phyloP scores from a whole-genome alignment of 2,888 invertebrate genomes.

The Drosophila affinis region DNA sequence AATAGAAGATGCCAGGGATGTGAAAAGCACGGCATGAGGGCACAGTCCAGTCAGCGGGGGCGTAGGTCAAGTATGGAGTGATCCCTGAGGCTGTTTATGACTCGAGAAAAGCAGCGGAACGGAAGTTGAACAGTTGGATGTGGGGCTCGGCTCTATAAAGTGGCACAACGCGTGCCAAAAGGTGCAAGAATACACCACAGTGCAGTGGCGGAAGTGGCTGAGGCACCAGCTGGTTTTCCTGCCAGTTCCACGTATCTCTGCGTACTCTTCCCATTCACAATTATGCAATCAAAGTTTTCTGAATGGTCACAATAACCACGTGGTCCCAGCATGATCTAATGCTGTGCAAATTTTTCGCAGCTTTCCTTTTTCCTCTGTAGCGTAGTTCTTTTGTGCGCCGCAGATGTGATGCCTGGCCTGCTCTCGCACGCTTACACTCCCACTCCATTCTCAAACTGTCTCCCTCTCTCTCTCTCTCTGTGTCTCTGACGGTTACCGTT shows the following conservation, averaged over 20 bases:
- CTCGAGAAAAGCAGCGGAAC: constrained; percentile 56
- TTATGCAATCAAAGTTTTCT: constrained; percentile 66
- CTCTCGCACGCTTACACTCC: not conserved
- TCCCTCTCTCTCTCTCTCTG: not conserved
- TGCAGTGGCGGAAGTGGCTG: constrained; percentile 53
- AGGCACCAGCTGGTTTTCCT: constrained; percentile 48
- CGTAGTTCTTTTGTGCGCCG: constrained; percentile 16
- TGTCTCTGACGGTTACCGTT: constrained; percentile 53
- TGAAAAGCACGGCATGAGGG: constrained; percentile 69
- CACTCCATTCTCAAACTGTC: not conserved
- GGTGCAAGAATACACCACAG: constrained; percentile 47
- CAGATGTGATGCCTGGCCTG: constrained; percentile 28
- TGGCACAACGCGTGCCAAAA: constrained; percentile 67
- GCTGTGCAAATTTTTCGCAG: constrained; percentile 64
- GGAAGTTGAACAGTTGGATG: constrained; percentile 75
- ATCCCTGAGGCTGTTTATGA: constrained; percentile 20
- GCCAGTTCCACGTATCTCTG: not conserved
- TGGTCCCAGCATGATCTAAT: constrained; percentile 70
- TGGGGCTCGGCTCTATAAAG: constrained; percentile 37
- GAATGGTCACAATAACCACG: constrained; percentile 27
- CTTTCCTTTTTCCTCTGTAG: constrained; percentile 42
- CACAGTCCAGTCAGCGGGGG: constrained; percentile 58
- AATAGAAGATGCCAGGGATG: constrained; percentile 44
- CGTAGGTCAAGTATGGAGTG: constrained; percentile 68
- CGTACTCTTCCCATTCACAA: constrained; percentile 37